Conservation (phyloP, 2,888 invertebrate genomes). For the Limenitis arthemis region DNA sequence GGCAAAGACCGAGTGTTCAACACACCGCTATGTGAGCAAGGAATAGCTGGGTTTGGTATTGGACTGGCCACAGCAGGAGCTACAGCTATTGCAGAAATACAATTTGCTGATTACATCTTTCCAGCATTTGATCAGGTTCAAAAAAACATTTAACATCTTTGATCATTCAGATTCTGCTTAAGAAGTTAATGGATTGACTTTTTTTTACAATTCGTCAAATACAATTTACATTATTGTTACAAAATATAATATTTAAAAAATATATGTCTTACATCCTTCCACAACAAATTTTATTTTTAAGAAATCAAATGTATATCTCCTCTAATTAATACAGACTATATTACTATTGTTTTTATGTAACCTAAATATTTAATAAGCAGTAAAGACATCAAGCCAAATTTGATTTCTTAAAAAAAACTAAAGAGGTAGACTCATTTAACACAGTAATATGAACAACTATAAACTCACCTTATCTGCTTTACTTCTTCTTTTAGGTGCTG, state of each 20-base stretch:
- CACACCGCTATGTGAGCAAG: constrained; percentile 96
- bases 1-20: constrained; percentile 96
- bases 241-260: too few species aligned
- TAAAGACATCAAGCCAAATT: background rate
- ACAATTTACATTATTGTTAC: too few species aligned
- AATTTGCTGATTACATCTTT: constrained; percentile 99
- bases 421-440: background rate
- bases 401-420: background rate
- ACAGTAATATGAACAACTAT: background rate
- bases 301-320: too few species aligned
- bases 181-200: too few species aligned
- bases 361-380: too few species aligned
- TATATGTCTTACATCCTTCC: too few species aligned
- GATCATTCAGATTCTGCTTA: too few species aligned
- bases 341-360: too few species aligned
- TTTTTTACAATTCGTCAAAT: too few species aligned
- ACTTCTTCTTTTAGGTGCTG: constrained; percentile 71
- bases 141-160: too few species aligned
- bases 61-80: constrained; percentile 92
- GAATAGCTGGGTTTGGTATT: constrained; percentile 97
- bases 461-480: constrained; percentile 71
- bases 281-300: too few species aligned
- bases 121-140: constrained; percentile 97
- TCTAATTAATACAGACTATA: too few species aligned
- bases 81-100: constrained; percentile 98